Evolutionary conservation across 2,888 invertebrate genomes (phyloP), one percentile per base, ranked within the genome.

Genomic region (Pseudococcus jackbeardsleyi): DNA sequence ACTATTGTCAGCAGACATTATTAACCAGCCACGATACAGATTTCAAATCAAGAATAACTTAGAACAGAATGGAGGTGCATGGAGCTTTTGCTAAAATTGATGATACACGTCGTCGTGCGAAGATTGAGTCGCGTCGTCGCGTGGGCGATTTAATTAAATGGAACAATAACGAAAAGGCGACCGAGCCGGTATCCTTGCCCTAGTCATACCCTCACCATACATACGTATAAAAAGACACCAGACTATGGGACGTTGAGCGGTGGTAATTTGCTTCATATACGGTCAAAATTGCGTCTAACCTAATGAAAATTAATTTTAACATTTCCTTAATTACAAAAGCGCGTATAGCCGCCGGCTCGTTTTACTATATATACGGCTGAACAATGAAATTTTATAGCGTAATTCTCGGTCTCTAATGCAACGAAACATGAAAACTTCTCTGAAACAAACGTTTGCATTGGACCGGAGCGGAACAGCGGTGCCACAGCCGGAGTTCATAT

Each of bases 261-360:
- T 7, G 42, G 46, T 82, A 82, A 82, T 82, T 82, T 82, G 79
- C 79, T 82, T 46, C 79, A 46, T 82, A 82, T 82, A 19, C 42
- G 79, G 79, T 82, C 79, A 46, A 82, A 82, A 82, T 82, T 82
- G 42, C 79, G 79, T 82, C 79, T 82, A 82, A 82, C 42, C 79
- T 82, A 82, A 82, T 82, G 79, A 82, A 82, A 82, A 82, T 82
- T 82, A 82, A 82, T 82, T 82, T 46, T 46, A 82, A 82, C 79
- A 82, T 82, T 82, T 82, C 46, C 79, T 82, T 82, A 42, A 82
- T 82, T 82, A 82, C 79, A 82, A 82, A 46, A 82, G 79, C 39
- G 79, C 46, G 46, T 82, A 82, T 46, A 82, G 79, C 79, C 79
- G 46, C 9, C 79, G 79, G 79, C 46, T n/a, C 15, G 33, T 39